Percentiles rank a stretch among this genome's conserved stretches.
These are phyloP conservation scores for Caradrina clavipalpis DNA, from an alignment of 2,888 invertebrate species.

Conservation along the genomic window DNA sequence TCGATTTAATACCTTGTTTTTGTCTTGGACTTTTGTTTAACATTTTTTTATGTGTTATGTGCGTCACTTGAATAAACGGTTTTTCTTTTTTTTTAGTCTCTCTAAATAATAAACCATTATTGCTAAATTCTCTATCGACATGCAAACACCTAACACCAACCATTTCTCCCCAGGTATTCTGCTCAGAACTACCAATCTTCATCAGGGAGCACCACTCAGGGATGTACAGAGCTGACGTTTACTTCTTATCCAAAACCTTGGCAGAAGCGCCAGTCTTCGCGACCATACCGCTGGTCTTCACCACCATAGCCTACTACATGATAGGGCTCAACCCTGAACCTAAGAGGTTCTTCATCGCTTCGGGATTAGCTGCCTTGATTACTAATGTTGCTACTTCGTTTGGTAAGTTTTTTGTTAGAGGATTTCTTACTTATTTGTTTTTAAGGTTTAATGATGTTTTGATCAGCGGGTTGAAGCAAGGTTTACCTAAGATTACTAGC, in stretches of 20 bases:
- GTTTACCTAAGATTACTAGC: neutral
- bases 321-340: constrained; percentile 95
- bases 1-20: too few species aligned
- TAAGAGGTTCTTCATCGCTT: constrained; percentile 93
- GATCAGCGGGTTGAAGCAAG: neutral
- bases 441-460: neutral
- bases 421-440: neutral
- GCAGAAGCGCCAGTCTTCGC: constrained; percentile 97
- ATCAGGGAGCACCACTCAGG: constrained; percentile 97
- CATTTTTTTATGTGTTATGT: too few species aligned
- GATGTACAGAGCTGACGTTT: constrained; percentile 97
- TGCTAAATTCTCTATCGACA: neutral
- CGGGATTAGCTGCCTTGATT: constrained; percentile 85
- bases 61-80: too few species aligned
- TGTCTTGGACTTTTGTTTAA: too few species aligned
- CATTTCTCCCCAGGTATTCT: constrained; percentile 93
- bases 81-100: too few species aligned
- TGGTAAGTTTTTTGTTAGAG: neutral
- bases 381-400: neutral
- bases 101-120: too few species aligned
- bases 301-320: constrained; percentile 96
- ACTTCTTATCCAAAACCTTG: constrained; percentile 97
- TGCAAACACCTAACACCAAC: neutral
- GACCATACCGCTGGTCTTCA: constrained; percentile 95
- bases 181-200: constrained; percentile 97